A percentile compares a stretch with the other conserved stretches of the same genome.
phyloP scores from a whole-genome alignment of 2,113 vertebrate genomes.

The Microcebus jonahi region DNA sequence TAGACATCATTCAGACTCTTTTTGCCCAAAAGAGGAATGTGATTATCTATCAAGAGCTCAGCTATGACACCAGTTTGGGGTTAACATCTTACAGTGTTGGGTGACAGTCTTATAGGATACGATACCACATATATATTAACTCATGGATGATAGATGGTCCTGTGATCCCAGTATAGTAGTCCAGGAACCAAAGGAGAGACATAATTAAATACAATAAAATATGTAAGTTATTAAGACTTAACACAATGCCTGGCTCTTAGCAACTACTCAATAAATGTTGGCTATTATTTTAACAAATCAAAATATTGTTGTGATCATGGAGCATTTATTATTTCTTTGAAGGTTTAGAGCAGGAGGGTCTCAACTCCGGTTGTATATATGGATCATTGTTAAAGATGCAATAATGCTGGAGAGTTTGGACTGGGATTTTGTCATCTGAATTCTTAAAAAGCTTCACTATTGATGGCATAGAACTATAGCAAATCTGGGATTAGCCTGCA shows the following conservation, averaged over 20 bases:
- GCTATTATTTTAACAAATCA: not conserved
- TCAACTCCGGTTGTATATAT: not conserved
- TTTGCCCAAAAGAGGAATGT: not conserved
- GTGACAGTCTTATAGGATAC: not conserved
- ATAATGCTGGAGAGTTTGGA: not conserved
- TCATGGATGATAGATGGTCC: too few relatives aligned
- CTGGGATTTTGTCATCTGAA: not conserved
- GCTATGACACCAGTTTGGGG: not conserved
- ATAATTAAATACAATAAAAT: not conserved
- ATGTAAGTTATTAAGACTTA: not conserved
- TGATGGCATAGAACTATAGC: not conserved
- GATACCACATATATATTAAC: not conserved
- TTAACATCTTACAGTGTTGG: not conserved
- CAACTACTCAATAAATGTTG: not conserved
- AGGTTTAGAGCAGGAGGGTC: not conserved
- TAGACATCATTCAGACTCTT: not conserved
- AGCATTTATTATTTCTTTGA: conserved; percentile 1
- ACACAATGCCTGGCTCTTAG: not conserved
- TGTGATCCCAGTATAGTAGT: not conserved
- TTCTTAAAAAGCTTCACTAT: not conserved
- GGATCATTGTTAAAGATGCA: not conserved
- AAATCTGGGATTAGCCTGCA: not conserved
- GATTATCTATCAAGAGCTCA: not conserved
- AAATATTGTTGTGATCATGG: not conserved
- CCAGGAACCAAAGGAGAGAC: not conserved